These are phyloP conservation scores for Zapus hudsonius DNA, from an alignment of 2,113 vertebrate genomes.

Conservation along the genomic window DNA sequence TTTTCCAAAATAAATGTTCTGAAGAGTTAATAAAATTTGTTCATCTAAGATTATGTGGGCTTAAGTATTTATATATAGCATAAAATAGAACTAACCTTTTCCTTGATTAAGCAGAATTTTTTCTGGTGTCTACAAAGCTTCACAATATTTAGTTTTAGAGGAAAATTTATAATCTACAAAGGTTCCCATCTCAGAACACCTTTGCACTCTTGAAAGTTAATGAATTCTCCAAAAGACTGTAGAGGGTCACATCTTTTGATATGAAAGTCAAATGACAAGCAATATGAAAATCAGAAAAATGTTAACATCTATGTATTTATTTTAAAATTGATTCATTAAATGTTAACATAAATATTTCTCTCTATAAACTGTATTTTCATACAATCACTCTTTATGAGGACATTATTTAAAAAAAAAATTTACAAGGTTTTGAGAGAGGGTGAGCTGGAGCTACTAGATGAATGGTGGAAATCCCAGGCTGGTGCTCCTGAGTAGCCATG, in stretches of 20 bases:
- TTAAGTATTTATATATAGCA: background rate
- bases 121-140: background rate
- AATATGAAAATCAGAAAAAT: background rate
- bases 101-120: background rate
- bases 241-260: background rate
- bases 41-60: background rate
- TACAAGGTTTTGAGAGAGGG: background rate
- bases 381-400: background rate
- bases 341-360: background rate
- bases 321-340: too few relatives aligned
- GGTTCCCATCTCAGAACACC: background rate
- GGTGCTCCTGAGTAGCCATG: background rate
- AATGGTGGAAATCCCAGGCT: background rate
- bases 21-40: background rate
- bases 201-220: background rate
- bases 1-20: background rate
- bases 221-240: background rate
- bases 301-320: too few relatives aligned
- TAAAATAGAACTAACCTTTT: background rate
- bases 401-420: background rate
- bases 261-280: slow-evolving; percentile 29
- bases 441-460: background rate
- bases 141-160: background rate
- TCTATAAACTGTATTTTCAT: background rate
- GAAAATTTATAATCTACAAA: background rate